Conservation (phyloP, 2,113 vertebrate genomes). For the Oncorhynchus gorbuscha region DNA sequence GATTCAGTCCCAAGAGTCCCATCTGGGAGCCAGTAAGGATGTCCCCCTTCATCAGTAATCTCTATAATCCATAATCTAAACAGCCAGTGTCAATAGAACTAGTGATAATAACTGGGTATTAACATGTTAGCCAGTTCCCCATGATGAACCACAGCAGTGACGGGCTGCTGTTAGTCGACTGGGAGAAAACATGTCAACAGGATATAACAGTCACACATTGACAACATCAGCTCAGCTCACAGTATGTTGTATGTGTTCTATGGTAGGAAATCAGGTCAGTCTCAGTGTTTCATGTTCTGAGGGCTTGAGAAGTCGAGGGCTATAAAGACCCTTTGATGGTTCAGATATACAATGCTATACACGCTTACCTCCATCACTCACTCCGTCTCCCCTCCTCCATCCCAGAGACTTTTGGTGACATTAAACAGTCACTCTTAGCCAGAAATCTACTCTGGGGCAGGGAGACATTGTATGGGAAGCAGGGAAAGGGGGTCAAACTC, state of each 20-base stretch:
- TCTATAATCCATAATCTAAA: conserved; percentile 22
- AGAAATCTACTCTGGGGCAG: no score
- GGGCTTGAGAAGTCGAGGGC: not conserved
- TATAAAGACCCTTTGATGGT: not conserved
- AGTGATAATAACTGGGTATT: not conserved
- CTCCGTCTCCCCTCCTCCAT: no score
- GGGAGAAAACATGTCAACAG: conserved; percentile 2
- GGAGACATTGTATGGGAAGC: not conserved
- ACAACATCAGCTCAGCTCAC: not conserved
- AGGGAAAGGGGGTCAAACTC: not conserved
- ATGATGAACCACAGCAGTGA: not conserved
- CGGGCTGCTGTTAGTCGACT: not conserved
- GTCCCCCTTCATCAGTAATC: conserved; percentile 4
- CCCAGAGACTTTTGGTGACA: not conserved
- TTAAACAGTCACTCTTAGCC: not conserved
- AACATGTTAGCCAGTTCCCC: conserved; percentile 3
- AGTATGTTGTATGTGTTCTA: not conserved
- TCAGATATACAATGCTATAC: not conserved
- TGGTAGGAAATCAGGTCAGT: conserved; percentile 9
- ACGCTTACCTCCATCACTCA: not conserved
- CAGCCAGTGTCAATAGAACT: not conserved
- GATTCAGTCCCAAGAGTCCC: no score
- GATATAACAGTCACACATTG: not conserved
- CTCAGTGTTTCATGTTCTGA: not conserved
- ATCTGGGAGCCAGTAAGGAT: not conserved